These are phyloP conservation scores for Erythrocebus patas DNA, from an alignment of 2,113 vertebrate species.

Conservation along the genomic window DNA sequence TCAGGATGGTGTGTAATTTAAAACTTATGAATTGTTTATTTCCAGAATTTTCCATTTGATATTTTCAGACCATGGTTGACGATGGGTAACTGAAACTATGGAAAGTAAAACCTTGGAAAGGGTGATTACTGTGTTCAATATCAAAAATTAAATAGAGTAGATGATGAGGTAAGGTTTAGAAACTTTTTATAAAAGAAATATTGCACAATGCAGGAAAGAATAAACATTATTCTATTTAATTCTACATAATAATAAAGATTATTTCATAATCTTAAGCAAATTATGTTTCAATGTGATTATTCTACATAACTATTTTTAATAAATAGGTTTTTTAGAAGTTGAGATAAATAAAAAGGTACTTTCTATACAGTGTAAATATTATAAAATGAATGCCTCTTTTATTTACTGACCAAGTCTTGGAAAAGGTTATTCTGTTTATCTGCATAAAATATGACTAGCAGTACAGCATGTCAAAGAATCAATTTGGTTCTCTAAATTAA, in stretches of 20 bases:
- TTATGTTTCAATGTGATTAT: neutral
- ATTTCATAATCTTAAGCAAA: neutral
- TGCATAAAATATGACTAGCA: slow-evolving; percentile 17
- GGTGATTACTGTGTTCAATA: neutral
- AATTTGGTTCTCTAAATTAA: slow-evolving; percentile 32
- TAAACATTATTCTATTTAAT: neutral
- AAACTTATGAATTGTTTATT: neutral
- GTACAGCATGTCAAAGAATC: slow-evolving; percentile 1
- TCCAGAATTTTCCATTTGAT: neutral
- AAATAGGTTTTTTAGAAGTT: neutral
- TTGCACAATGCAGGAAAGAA: neutral
- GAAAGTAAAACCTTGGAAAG: neutral
- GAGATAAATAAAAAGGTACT: neutral
- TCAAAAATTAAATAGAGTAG: neutral
- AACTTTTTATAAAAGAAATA: neutral
- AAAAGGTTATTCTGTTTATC: slow-evolving; percentile 21
- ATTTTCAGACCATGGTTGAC: neutral
- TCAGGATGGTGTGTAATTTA: neutral
- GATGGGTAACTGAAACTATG: neutral
- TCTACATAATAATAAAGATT: neutral
- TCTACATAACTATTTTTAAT: neutral
- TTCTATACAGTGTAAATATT: neutral
- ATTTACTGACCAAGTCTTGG: neutral
- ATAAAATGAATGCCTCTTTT: neutral
- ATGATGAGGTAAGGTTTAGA: neutral